Percentiles rank a stretch among this genome's conserved stretches.
phyloP scores from a whole-genome alignment of 2,797 vertebrate species.

The Tenualosa thibaudeaui region DNA sequence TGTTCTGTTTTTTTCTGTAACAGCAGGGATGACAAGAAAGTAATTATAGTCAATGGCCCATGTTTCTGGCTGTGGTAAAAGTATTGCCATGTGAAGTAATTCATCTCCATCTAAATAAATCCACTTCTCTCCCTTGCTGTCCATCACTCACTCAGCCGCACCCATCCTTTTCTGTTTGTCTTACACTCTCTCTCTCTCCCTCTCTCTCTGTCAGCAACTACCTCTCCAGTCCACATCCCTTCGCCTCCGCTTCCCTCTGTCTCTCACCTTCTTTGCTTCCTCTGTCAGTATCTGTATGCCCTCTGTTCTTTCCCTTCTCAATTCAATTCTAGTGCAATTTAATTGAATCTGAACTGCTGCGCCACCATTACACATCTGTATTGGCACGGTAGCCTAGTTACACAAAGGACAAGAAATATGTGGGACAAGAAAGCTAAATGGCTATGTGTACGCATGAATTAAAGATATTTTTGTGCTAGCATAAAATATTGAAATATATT shows the following conservation, averaged over 20 bases:
- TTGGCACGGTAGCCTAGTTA: neutral
- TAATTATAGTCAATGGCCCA: neutral
- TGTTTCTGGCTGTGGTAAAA: neutral
- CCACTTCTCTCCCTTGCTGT: neutral
- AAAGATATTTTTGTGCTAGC: too few relatives aligned
- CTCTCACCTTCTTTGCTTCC: neutral
- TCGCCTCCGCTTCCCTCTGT: neutral
- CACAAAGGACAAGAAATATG: too few relatives aligned
- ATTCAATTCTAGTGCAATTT: too few relatives aligned
- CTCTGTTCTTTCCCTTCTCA: neutral
- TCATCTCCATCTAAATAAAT: neutral
- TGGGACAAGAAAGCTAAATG: too few relatives aligned
- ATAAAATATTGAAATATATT: too few relatives aligned
- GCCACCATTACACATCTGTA: neutral
- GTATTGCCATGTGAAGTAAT: neutral
- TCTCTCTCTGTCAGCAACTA: neutral
- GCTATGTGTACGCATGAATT: too few relatives aligned
- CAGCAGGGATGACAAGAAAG: too few relatives aligned
- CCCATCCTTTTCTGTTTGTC: neutral
- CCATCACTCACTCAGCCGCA: neutral
- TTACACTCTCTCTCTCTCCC: neutral
- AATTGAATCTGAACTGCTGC: too few relatives aligned
- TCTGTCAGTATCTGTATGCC: constrained; percentile 17
- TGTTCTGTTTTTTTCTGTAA: too few relatives aligned
- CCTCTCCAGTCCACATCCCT: neutral